Conservation (phyloP, 2,113 vertebrate species). For the Epinephelus moara region DNA sequence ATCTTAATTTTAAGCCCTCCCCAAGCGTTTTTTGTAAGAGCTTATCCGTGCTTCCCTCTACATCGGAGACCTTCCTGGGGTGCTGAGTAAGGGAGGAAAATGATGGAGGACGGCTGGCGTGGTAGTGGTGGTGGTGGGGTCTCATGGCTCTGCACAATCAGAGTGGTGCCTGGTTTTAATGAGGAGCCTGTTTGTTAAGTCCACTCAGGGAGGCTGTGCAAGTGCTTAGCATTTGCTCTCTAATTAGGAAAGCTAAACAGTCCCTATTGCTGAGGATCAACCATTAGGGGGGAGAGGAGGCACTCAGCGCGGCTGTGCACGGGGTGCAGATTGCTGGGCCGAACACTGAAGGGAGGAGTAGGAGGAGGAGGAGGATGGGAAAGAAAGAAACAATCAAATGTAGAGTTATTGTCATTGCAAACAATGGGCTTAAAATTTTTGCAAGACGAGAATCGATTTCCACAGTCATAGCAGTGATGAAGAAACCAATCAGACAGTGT, state of each 20-base stretch:
- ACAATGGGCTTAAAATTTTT: slow-evolving; percentile 26
- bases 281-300: slow-evolving; percentile 37
- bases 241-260: slow-evolving; percentile 84
- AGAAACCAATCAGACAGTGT: slow-evolving; percentile 24
- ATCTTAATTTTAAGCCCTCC: slow-evolving; percentile 23
- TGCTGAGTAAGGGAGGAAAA: slow-evolving; percentile 11
- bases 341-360: slow-evolving; percentile 11
- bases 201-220: slow-evolving; percentile 78
- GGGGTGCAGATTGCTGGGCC: slow-evolving; percentile 42
- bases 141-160: slow-evolving; percentile 60
- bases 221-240: slow-evolving; percentile 83
- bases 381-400: slow-evolving; percentile 18
- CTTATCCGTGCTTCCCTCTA: not conserved
- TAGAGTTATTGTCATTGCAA: slow-evolving; percentile 29
- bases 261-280: slow-evolving; percentile 70
- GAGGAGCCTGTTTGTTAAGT: slow-evolving; percentile 82
- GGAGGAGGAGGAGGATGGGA: not conserved
- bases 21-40: not conserved
- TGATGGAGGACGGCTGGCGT: not conserved
- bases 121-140: slow-evolving; percentile 1
- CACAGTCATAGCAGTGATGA: slow-evolving; percentile 31
- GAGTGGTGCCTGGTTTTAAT: slow-evolving; percentile 78
- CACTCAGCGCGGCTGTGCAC: slow-evolving; percentile 35
- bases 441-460: slow-evolving; percentile 16
- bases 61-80: not conserved